Evolutionary conservation across 2,113 vertebrate species (phyloP).

Genomic region (Antechinus stuartii): DNA sequence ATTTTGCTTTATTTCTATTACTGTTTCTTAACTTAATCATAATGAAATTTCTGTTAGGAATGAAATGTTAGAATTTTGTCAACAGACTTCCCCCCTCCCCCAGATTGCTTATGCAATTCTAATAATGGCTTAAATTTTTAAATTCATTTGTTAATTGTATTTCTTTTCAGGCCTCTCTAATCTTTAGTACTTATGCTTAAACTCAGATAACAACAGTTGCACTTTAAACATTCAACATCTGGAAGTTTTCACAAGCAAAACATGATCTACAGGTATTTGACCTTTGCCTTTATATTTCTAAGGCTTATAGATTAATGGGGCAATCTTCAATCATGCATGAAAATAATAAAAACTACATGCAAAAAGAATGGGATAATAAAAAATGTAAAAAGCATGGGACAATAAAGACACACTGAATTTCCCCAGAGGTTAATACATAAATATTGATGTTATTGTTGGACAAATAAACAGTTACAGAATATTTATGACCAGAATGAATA

Average conservation of each 20-base stretch:
- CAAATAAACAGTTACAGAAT: conserved; percentile 64
- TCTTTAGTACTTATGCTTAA: neutral
- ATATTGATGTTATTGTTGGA: conserved; percentile 63
- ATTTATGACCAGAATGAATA: conserved; percentile 60
- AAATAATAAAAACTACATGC: conserved; percentile 3
- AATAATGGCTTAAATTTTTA: neutral
- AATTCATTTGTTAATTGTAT: neutral
- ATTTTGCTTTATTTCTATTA: neutral
- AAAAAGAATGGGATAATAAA: conserved; percentile 1
- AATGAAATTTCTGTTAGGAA: neutral
- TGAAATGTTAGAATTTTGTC: neutral
- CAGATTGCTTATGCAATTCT: neutral
- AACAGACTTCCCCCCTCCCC: neutral
- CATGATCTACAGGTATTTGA: neutral
- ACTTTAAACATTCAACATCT: neutral
- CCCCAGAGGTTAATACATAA: conserved; percentile 42
- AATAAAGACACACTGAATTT: neutral
- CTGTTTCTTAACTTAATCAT: no score
- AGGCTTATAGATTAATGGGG: conserved; percentile 18
- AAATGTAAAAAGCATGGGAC: conserved; percentile 31
- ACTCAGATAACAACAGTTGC: neutral
- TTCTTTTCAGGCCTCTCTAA: neutral
- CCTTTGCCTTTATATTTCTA: conserved; percentile 37
- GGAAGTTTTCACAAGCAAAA: neutral
- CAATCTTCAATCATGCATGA: conserved; percentile 23